phyloP scores from a whole-genome alignment of 2,113 vertebrate species.

The Albula glossodonta region DNA sequence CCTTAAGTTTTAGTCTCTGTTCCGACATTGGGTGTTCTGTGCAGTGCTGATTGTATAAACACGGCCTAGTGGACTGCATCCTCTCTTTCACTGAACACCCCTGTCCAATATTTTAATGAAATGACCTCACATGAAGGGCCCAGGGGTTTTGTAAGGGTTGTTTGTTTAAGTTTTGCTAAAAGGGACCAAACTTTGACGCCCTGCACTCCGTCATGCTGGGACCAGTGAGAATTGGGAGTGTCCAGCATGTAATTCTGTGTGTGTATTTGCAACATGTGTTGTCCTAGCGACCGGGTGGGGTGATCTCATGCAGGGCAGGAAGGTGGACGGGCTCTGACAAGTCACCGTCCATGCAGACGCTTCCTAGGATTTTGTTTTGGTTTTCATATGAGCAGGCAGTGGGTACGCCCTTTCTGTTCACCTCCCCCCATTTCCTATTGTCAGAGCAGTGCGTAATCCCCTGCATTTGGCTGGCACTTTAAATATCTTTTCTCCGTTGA shows the following conservation, averaged over 20 bases:
- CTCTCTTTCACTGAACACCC: too few species aligned
- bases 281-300: background rate
- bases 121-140: background rate
- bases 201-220: background rate
- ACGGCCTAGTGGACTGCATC: too few species aligned
- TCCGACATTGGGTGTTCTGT: too few species aligned
- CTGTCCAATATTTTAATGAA: background rate
- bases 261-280: background rate
- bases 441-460: background rate
- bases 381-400: background rate
- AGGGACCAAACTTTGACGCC: background rate
- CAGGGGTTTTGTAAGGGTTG: background rate
- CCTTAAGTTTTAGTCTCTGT: too few species aligned
- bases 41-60: too few species aligned
- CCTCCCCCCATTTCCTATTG: background rate
- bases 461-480: background rate
- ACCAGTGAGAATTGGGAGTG: background rate
- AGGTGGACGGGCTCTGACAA: background rate
- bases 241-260: background rate
- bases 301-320: background rate
- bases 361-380: conserved; percentile 11
- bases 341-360: background rate
- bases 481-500: background rate
- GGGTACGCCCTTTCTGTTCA: background rate
- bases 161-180: background rate